Evolutionary conservation across 2,113 vertebrate genomes (phyloP), one percentile per base, ranked within the genome.

Genomic region (human): DNA sequence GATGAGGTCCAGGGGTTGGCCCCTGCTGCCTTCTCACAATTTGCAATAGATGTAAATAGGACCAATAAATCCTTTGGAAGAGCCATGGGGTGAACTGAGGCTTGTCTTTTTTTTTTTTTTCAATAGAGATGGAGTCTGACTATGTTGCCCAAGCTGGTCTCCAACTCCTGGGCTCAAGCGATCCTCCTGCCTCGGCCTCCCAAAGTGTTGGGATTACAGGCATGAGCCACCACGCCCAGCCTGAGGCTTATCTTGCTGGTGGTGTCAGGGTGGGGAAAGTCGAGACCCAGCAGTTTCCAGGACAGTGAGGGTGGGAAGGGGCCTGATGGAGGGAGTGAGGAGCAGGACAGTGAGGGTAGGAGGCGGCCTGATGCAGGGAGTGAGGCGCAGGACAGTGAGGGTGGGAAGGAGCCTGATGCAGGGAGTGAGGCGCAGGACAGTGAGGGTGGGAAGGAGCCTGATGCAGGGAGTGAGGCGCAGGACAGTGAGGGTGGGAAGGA

Each of bases 11-110:
- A 70, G 89, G 90, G 76, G 93, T 91, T 89, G 89, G 94, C 96
- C 89, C 97, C 6, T 89, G 90, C 91, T 98, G 98, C 98, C 97
- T 98, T 98, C 95, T 98, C 97, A 97, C 94, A 95, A 72, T 98
- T 98, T 98, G 99, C 98, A 98, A 99, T 98, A 98, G 98, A 96
- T 99, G 98, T 98, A 98, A 98, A 99, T 97, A 96, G 92, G 96
- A 98, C 98, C 85, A 99, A 98, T 98, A 99, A 98, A 99, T 97
- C 92, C 97, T 98, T 97, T 98, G 97, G 83, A 98, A 98, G 98
- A 98, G 93, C 68, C 81, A 40, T 48, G 94, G 94, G 86, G 90
- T 23, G 1, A 0, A 88, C 68, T 90, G 70, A 89, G 0, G 3
- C 68, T 7, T 80, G 88, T 90, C 59, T 64, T 27, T 2, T 30